Percentiles rank a stretch among this genome's conserved stretches.
Conservation (phyloP, 2,113 vertebrate species). For the Siniperca knerii region DNA sequence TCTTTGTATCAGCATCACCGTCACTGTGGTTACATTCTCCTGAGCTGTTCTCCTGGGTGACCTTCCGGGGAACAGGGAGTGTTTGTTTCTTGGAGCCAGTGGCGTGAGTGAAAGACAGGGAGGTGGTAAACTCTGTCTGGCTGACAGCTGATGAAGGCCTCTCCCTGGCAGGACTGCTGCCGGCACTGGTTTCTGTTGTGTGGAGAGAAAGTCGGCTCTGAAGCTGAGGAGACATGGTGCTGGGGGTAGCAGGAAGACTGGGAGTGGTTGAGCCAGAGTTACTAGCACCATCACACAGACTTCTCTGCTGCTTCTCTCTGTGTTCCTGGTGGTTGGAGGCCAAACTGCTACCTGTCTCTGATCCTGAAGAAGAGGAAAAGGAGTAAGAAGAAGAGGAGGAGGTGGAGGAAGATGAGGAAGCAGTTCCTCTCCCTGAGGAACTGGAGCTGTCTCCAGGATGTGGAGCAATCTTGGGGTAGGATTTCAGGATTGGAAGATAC, state of each 20-base stretch:
- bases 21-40: constrained; percentile 44
- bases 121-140: constrained; percentile 26
- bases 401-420: constrained; percentile 57
- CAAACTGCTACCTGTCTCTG: constrained; percentile 57
- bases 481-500: constrained; percentile 93
- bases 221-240: constrained; percentile 44
- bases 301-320: constrained; percentile 65
- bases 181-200: constrained; percentile 42
- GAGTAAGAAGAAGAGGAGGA: constrained; percentile 34
- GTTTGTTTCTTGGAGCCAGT: not conserved
- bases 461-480: constrained; percentile 94
- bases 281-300: not conserved
- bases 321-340: constrained; percentile 63
- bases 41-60: not conserved
- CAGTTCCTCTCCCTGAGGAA: constrained; percentile 74
- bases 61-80: not conserved
- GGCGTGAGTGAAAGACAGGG: constrained; percentile 16
- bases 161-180: constrained; percentile 50
- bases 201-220: constrained; percentile 48
- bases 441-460: constrained; percentile 88
- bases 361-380: constrained; percentile 59
- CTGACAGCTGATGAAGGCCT: constrained; percentile 41
- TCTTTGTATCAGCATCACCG: constrained; percentile 76
- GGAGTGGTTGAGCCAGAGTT: constrained; percentile 33
- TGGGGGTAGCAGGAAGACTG: constrained; percentile 41